Base-by-base conservation (phyloP, 92 coral and sea anemone species). In the Epizoanthus fatuus region DNA sequence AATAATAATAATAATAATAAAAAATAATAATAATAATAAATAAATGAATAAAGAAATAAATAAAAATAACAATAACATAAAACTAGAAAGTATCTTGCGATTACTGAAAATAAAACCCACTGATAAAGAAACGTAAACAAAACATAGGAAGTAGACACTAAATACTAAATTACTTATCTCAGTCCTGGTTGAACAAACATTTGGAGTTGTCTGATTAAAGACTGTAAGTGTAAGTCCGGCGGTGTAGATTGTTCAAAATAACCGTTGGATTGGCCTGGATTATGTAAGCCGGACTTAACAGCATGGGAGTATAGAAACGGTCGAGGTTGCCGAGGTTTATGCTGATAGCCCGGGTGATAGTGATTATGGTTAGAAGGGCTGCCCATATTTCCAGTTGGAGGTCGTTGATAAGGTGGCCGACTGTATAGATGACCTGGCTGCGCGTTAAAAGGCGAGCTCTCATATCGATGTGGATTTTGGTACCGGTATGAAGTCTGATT, bases 131-230 rank as follows among this genome's bases (percentile, higher is more conserved):
- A 16, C 63, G 63, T 58, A 58, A 58, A 58, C 63, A 14, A 58
- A 58, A 58, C 63, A 58, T 58, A 58, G 63, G 25, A 58, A 58
- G 63, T 58, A 58, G 63, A 58, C 20, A 58, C 63, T 58, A 58
- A 58, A 58, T 58, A 58, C 63, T 60, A 60, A 60, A 60, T 60
- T 60, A 60, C 65, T 60, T 60, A 60, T 60, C 29, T 60, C 25
- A 60, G 29, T 45, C 51, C 8, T 45, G 51, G 51, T 8, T 45
- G 51, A 60, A 15, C 66, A 60, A 60, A 60, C 66, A 60, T 60
- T 60, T 60, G 66, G n/a, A 63, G 69, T 63, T 63, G 69, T 8
- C 69, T 63, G 69, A 63, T 63, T 29, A 63, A 5, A 29, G 69
- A 7, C n/a, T 22, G 25, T 22, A 22, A 63, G 32, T 22, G 25